These are phyloP conservation scores for Rhabdomys dilectus DNA, from an alignment of 2,113 vertebrate species.

Conservation along the genomic window DNA sequence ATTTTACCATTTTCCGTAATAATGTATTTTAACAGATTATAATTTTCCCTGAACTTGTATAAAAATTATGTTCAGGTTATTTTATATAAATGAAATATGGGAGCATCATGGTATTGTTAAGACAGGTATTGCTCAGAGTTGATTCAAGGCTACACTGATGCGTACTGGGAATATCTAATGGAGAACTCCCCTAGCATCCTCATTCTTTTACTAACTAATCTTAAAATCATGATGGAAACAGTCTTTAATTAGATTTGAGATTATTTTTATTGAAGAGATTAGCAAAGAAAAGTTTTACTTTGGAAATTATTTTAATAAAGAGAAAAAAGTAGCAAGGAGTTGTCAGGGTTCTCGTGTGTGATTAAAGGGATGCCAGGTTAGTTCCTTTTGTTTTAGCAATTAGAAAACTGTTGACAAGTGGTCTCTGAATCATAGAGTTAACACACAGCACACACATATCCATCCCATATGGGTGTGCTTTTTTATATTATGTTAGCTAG, in stretches of 20 bases:
- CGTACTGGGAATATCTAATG: not conserved
- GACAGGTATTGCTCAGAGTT: not conserved
- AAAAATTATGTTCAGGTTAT: not conserved
- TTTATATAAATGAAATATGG: not conserved
- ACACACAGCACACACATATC: not conserved
- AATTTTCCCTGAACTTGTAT: not conserved
- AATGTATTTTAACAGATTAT: constrained; percentile 5
- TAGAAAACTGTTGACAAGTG: constrained; percentile 19
- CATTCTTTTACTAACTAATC: constrained; percentile 48
- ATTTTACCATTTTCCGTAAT: not conserved
- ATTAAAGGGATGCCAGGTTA: not conserved
- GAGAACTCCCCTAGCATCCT: not conserved
- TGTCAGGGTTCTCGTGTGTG: not conserved
- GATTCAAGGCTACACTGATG: not conserved
- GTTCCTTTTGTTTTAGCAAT: constrained; percentile 14
- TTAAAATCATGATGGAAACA: constrained; percentile 42
- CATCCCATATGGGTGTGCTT: not conserved
- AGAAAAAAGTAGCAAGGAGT: not conserved
- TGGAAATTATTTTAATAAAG: constrained; percentile 21
- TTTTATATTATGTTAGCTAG: not conserved
- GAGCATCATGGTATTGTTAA: not conserved
- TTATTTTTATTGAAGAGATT: constrained; percentile 41
- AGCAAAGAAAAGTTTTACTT: constrained; percentile 47
- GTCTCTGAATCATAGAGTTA: not conserved
- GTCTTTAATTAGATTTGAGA: constrained; percentile 29